Evolutionary conservation across 2,888 invertebrate species (phyloP), one percentile per base, ranked within the genome.

Genomic region (Drosophila borealis): DNA sequence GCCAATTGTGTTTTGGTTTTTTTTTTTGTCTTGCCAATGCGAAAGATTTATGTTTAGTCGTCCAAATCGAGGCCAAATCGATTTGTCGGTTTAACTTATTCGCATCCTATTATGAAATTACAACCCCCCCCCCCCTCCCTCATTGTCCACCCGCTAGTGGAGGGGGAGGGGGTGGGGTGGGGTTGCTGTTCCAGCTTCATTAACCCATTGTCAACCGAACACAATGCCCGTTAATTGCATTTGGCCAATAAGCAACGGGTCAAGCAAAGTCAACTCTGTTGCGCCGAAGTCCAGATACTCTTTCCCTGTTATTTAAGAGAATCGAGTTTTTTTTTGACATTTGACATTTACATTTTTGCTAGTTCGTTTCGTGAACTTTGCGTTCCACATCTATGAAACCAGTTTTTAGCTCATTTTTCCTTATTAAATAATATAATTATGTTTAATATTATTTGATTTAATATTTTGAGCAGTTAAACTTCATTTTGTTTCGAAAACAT

Each of bases 211-310:
- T 68, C 48, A 77, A 65, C 48, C 34, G 8, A 48, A 21, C 45
- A 76, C 61, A 68, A 77, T 65, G 42, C 36, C 41, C 55, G 41
- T 69, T 73, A 73, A 76, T 78, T 65, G 65, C 61, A 65, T 72
- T 67, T 71, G 60, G 57, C 39, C 50, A 61, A 46, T 42, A 36
- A 46, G 34, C 29, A 71, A 54, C 36, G 46, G 44, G 39, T 11
- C 21, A 48, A 36, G 4, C 4, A n/a, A 64, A 19, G 6, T 0
- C 11, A 39, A 14, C 2, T 6, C 2, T 2, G 11, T 19, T 4
- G 1, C 14, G 41, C 19, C 29, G 29, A n/a, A 17, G 9, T 10
- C 19, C 4, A 10, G 17, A 25, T 55, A 25, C 9, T 5, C 42
- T 44, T 44, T 19, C 19, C 10, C 10, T 14, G 8, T 39, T 8